Base-by-base conservation (phyloP, 2,797 vertebrate genomes). In the Spea hammondii region DNA sequence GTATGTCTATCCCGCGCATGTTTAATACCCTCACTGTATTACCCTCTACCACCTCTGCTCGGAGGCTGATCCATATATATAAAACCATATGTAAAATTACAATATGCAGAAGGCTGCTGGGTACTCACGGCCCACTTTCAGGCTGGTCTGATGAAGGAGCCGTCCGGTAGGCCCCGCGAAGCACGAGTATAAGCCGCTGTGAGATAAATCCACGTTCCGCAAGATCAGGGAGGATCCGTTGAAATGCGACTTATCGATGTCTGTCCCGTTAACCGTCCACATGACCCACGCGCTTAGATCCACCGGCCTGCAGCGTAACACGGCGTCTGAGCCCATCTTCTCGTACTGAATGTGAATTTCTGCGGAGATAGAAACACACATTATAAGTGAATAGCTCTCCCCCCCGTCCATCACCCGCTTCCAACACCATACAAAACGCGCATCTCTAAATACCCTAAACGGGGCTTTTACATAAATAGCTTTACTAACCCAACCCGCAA, bases 251-350 rank as follows among this genome's bases (percentile, higher is more conserved):
- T 93, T 89, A 5, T 92, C 91, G 4, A 98, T 93, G 51, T 98
- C 96, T 0, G 96, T 97, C 51, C 95, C 95, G 0, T 99, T 98
- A 79, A 92, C 95, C n/a, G 94, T 95, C 97, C 97, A 99, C 8
- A 95, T 95, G 70, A 97, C 97, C 0, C 93, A 90, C 0, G 95
- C 91, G 0, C 96, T 92, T 70, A 90, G 92, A 84, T 93, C 95
- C 87, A 97, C 90, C 6, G 93, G 93, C 78, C 96, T 97, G 12
- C 97, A 99, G 57, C 92, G 94, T 92, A 99, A 93, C 77, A 95
- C 97, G 85, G 96, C 95, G 0, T 98, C 94, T 0, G 93, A 93
- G 8, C 93, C 94, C 82, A 97, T 92, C 66, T 91, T 91, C 84
- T 95, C 96, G 0, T 97, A 98, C 83, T 98, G 95, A 85, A 88